phyloP scores from a whole-genome alignment of 2,113 vertebrate genomes.

The Trochalopteron elliotii region DNA sequence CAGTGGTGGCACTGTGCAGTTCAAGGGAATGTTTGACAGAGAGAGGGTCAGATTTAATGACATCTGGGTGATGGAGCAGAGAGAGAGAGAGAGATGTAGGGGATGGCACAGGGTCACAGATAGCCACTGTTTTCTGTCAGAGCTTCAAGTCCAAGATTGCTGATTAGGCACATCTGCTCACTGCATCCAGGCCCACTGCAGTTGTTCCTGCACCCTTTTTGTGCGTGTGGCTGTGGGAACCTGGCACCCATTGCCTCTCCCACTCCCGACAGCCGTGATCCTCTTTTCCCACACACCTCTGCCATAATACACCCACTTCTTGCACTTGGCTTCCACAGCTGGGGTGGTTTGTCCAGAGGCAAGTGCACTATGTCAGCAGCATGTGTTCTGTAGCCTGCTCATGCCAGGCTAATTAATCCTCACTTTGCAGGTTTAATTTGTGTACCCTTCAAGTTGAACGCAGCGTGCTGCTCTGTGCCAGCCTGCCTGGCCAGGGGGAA shows the following conservation, averaged over 20 bases:
- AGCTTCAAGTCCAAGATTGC: not conserved
- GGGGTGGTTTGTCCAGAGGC: conserved; percentile 53
- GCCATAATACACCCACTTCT: not conserved
- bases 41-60: not conserved
- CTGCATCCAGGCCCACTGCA: not conserved
- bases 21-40: not conserved
- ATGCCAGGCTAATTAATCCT: conserved; percentile 50
- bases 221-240: not conserved
- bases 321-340: not conserved
- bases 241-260: not conserved
- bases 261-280: not conserved
- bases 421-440: conserved; percentile 52
- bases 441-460: conserved; percentile 29
- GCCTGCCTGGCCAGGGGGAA: not conserved
- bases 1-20: not conserved
- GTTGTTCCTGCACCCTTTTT: not conserved
- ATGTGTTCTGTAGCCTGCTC: not conserved
- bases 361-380: not conserved
- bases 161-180: not conserved
- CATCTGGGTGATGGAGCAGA: not conserved
- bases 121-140: not conserved
- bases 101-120: not conserved
- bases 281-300: conserved; percentile 25
- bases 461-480: not conserved
- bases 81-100: not conserved